A percentile compares a stretch with the other conserved stretches of the same genome.
Evolutionary conservation across 2,888 invertebrate genomes (phyloP).

Genomic region (Enchytraeus crypticus): DNA sequence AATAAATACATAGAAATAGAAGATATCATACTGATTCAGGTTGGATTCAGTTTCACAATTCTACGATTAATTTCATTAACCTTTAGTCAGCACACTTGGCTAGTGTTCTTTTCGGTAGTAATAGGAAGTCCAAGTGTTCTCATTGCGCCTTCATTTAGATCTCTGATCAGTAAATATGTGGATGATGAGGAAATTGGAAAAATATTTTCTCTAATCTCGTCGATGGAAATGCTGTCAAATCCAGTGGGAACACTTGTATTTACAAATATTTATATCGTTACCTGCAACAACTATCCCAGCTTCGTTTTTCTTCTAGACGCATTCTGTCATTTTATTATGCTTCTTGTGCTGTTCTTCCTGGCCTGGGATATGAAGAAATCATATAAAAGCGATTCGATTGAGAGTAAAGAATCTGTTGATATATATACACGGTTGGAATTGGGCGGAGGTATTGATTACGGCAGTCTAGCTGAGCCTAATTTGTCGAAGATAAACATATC

Average conservation of each 20-base stretch:
- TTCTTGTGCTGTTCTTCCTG: no score
- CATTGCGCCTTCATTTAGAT: slow-evolving; percentile 38
- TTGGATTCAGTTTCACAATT: slow-evolving; percentile 40
- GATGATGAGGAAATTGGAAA: slow-evolving; percentile 42
- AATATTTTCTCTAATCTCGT: slow-evolving; percentile 41
- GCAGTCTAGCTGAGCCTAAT: no score
- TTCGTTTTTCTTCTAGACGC: slow-evolving; percentile 39
- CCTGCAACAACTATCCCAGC: slow-evolving; percentile 37
- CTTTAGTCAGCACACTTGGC: no score
- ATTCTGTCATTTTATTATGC: no score
- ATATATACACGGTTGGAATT: no score
- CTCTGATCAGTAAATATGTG: slow-evolving; percentile 43
- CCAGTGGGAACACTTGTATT: slow-evolving; percentile 40
- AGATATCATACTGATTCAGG: slow-evolving; percentile 38
- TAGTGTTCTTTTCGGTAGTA: slow-evolving; percentile 40
- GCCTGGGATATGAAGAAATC: no score
- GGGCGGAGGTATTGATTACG: no score
- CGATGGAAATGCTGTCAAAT: slow-evolving; percentile 41
- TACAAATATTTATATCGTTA: slow-evolving; percentile 41
- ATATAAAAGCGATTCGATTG: no score
- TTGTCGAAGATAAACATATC: no score
- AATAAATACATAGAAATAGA: slow-evolving; percentile 32
- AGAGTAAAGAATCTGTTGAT: no score
- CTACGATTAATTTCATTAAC: slow-evolving; percentile 40
- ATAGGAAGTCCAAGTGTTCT: slow-evolving; percentile 41